Base-by-base conservation (phyloP, 1,140 invertebrate genomes). In the Drosophila auraria region DNA sequence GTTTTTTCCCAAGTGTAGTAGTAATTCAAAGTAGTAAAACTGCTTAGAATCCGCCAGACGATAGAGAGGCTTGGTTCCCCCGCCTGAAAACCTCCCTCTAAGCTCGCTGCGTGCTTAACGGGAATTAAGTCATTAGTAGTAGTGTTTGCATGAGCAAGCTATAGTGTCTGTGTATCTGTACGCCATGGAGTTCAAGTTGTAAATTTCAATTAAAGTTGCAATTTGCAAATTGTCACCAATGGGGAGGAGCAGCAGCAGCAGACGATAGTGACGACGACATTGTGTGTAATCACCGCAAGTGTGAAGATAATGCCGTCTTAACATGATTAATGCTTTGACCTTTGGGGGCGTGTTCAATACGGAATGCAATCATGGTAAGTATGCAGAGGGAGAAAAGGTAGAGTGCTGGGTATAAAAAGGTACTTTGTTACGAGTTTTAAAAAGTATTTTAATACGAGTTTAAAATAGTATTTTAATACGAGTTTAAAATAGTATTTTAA, bases 151-250 rank as follows among this genome's bases (percentile, higher is more conserved):
- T 27, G 33, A 33, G 11, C 33, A 12, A 14, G 2, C 45, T 9
- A 30, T 7, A 40, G 38, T 62, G 45, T 47, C 25, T 40, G 7
- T 40, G 7, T 40, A 47, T 72, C 53, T 56, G 47, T 44, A 47
- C 65, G 49, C 50, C 11, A 50, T 68, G 14, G 45, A 54, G 68
- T 70, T 63, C 42, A 50, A 51, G 40, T 65, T 87, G 83, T 78
- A 66, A 53, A 57, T 89, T 76, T 89, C 86, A 89, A 90, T 89
- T 89, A 89, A 90, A 69, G 63, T 78, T 72, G 86, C 86, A 90
- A 82, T 90, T 90, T 76, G 86, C 81, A 89, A 89, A 82, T 84
- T 90, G 86, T 89, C 86, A 70, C 62, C 63, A 61, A 63, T 30
- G 27, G 25, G 12, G 20, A 33, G 54, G 40, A 12, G 33, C 30